Evolutionary conservation across 2,888 invertebrate species (phyloP), one percentile per base, ranked within the genome.

Genomic region (Melinaea marsaeus): DNA sequence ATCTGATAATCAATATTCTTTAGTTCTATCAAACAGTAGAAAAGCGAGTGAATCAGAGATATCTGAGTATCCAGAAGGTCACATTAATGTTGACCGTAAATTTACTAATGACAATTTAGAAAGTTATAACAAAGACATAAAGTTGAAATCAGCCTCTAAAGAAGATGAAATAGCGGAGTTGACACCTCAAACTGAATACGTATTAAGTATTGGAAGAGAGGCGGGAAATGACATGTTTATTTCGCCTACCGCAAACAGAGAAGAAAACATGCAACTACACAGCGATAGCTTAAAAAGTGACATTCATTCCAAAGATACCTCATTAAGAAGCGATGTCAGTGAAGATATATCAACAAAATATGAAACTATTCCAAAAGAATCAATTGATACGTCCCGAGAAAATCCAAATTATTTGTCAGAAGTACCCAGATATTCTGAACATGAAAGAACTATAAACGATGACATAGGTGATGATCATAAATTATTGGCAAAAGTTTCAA

Each of bases 201-300:
- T 45, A 32, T 55, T 64, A 57, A 61, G 55, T 6, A 54, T 58
- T 37, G 34, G 33, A 60, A 61, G 55, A 60, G 45, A 61, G 37
- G 13, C 47, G 35, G 64, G 70, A 57, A 37, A 57, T 46, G 67
- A 72, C 5, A 67, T 71, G 66, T 66, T 65, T 61, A 66, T 65
- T 13, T 67, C 75, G 33, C 63, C 72, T 35, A 67, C 73, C 13
- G 67, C 70, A 59, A 65, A 68, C 48, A 72, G 67, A 34, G 66
- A 71, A 55, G 58, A 61, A 55, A 70, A 68, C 57, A 47, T 65
- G 6, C 61, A 67, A 57, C 63, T 72, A 58, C 70, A 69, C 35
- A 71, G 71, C 47, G 72, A 71, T 13, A 74, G 57, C 60, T 61
- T 69, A 13, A 68, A 33, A 62, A 66, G 64, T 56, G 71, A 67